Evolutionary conservation across 1,140 invertebrate genomes (phyloP), one percentile per base, ranked within the genome.

Genomic region (Drosophila nannoptera): DNA sequence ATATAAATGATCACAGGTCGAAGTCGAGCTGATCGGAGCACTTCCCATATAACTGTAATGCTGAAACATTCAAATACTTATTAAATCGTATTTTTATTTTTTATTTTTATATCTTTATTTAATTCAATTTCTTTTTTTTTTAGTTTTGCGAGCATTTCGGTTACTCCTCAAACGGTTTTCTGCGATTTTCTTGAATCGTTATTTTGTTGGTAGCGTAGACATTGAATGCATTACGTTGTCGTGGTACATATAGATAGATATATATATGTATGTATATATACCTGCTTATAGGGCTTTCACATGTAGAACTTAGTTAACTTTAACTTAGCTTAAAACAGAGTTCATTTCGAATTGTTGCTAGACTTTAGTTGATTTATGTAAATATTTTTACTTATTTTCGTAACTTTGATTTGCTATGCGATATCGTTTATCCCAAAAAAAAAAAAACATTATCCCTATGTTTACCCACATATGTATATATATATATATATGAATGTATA

Each of bases 391-490:
- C 60, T 60, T 74, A 72, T 59, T 22, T 11, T 52, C 64, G 59
- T 83, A 80, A 63, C 63, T 76, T 80, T 80, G 73, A 84, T 83
- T 84, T 83, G 72, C 80, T 70, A 83, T 71, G 73, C 78, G 65
- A 53, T 81, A 68, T 76, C 55, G 35, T 62, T 48, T 33, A 46
- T 48, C 56, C 50, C 31, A 48, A 60, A 71, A 74, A 78, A 71
- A 74, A 78, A 84, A 82, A 82, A 82, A 78, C 72, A 43, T 46
- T 48, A 69, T 55, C 56, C 75, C 71, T 73, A 55, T 58, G 43
- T 29, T 46, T 8, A 43, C 7, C 12, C 22, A 60, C 16, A 63
- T 40, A 48, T 45, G 65, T 32, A 4, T 45, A 40, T 54, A 46
- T 61, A 48, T 69, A 29, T 49, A 29, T 56, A 8, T 69, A 22